These are phyloP conservation scores for Synergus gifuensis DNA, from an alignment of 2,888 invertebrate genomes.

Conservation along the genomic window DNA sequence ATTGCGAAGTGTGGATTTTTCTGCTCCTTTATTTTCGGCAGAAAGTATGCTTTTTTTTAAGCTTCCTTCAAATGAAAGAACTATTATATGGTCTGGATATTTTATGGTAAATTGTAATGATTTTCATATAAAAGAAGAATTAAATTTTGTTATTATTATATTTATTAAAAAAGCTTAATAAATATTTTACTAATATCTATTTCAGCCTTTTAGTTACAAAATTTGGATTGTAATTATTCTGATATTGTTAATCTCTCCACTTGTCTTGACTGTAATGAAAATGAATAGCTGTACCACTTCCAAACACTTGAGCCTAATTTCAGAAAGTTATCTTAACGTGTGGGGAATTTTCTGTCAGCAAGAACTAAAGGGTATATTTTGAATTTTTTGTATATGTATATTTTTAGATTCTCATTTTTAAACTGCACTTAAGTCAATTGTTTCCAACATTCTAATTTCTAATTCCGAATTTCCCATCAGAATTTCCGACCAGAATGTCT, in stretches of 20 bases:
- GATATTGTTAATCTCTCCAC: constrained; percentile 19
- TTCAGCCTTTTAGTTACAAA: neutral
- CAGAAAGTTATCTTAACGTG: constrained; percentile 57
- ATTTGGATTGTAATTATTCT: neutral
- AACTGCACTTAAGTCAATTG: too few relatives aligned
- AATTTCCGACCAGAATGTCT: neutral
- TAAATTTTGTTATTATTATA: neutral
- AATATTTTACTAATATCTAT: too few relatives aligned
- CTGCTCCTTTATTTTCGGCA: constrained; percentile 57
- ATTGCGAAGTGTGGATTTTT: constrained; percentile 62
- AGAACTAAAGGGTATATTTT: constrained; percentile 63
- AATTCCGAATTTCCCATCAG: neutral
- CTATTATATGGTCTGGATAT: constrained; percentile 60
- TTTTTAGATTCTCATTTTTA: too few relatives aligned
- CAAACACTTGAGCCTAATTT: constrained; percentile 35
- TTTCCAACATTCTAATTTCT: neutral
- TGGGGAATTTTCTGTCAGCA: constrained; percentile 70
- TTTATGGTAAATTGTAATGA: constrained; percentile 54
- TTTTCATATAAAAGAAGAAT: neutral
- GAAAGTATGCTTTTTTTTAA: constrained; percentile 53
- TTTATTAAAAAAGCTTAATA: neutral
- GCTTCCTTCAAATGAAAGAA: constrained; percentile 43
- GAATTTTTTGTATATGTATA: too few relatives aligned
- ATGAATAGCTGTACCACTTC: neutral
- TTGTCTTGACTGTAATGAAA: constrained; percentile 54